Evolutionary conservation across 2,797 vertebrate species (phyloP), one percentile per base, ranked within the genome.

Genomic region (Numenius phaeopus): DNA sequence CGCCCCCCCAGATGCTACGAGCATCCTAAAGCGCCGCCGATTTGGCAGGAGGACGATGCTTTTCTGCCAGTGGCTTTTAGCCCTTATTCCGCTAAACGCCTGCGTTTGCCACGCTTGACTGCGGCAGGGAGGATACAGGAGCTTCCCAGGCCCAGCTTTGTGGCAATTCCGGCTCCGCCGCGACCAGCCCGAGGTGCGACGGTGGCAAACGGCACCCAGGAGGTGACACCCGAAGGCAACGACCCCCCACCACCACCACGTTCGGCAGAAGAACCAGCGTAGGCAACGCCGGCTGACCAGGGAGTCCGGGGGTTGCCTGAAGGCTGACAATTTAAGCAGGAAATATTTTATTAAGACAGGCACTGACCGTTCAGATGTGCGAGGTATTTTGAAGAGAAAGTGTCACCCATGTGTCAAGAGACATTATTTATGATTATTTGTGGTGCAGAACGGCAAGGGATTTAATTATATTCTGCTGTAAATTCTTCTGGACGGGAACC

Each of bases 241-340:
- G 10, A 46, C 9, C 12, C 13, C 10, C 46, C 21, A 11, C 46
- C 46, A 21, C 1, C 6, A 29, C 50, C 4, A 11, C 5, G 13
- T 1, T 22, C 55, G 6, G 2, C 5, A 29, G 24, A 5, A 46
- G 16, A 21, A 8, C 8, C 69, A 34, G 59, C 26, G 21, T 2
- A 11, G 47, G 58, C 23, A 23, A 17, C 0, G 14, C 22, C 5
- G 15, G 18, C 44, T 1, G 1, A 22, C 26, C 29, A 1, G 0
- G 4, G 26, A 6, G 14, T 7, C 39, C 3, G 3, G 18, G 17
- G 39, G n/a, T 0, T 9, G 10, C 24, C 37, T 15, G 11, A 3
- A 47, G 55, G 49, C 59, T 30, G 75, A 11, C 17, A 2, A 19
- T 17, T 40, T 7, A 24, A 39, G 42, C 32, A 66, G 58, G 47